phyloP scores from a whole-genome alignment of 2,888 invertebrate species.

The Callosobruchus maculatus region DNA sequence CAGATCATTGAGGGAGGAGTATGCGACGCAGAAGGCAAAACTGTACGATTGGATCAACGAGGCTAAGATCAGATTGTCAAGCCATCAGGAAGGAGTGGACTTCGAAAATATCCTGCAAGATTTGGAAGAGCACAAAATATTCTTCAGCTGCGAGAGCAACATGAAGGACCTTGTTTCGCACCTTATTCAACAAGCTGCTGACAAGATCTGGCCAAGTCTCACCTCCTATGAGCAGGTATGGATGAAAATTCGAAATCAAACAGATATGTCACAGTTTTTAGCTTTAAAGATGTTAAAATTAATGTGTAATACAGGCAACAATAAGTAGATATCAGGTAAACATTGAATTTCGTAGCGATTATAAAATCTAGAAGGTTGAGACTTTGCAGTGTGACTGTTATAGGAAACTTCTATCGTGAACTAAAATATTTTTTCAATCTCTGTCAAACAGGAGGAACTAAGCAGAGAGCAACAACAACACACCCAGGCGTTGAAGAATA shows the following conservation, averaged over 20 bases:
- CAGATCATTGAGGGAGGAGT: constrained; percentile 71
- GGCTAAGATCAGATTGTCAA: constrained; percentile 71
- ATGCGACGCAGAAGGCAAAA: constrained; percentile 71
- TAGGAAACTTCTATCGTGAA: too few species aligned
- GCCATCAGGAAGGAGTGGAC: constrained; percentile 81
- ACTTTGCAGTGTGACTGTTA: too few species aligned
- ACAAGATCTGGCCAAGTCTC: constrained; percentile 85
- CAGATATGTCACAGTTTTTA: too few species aligned
- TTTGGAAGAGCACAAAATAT: constrained; percentile 82
- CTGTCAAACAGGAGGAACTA: constrained; percentile 52
- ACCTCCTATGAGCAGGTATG: constrained; percentile 66
- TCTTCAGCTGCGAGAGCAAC: constrained; percentile 74
- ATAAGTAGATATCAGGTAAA: too few species aligned
- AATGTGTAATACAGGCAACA: too few species aligned
- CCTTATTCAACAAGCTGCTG: constrained; percentile 77
- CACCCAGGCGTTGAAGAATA: constrained; percentile 77
- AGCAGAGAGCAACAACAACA: constrained; percentile 78
- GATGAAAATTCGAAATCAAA: too few species aligned
- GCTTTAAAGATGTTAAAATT: too few species aligned
- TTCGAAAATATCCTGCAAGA: constrained; percentile 80
- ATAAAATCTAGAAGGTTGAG: too few species aligned
- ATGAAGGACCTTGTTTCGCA: constrained; percentile 78
- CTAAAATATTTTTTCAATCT: too few species aligned
- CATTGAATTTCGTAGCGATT: too few species aligned
- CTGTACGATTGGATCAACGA: constrained; percentile 81